Conservation (phyloP, 2,888 invertebrate genomes). For the Diarsia dahlii region DNA sequence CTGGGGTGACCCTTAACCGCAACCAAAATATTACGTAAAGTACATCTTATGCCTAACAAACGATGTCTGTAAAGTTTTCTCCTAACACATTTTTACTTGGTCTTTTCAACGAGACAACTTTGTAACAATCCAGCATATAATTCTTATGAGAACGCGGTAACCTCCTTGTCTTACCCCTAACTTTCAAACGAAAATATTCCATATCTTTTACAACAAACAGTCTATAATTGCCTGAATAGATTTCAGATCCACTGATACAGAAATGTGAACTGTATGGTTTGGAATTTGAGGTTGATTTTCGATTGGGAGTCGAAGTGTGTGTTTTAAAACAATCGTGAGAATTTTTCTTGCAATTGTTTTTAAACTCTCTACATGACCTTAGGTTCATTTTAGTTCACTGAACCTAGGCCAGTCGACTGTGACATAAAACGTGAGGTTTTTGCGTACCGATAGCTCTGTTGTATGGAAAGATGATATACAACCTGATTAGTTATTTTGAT, state of each 20-base stretch:
- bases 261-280: slow-evolving; percentile 40
- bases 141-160: slow-evolving; percentile 71
- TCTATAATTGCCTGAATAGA: slow-evolving; percentile 42
- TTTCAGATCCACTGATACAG: slow-evolving; percentile 17
- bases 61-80: slow-evolving; percentile 56
- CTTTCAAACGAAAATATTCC: slow-evolving; percentile 47
- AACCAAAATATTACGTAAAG: slow-evolving; percentile 7
- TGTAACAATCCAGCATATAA: slow-evolving; percentile 61
- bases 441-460: slow-evolving; percentile 38
- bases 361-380: slow-evolving; percentile 79
- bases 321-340: slow-evolving; percentile 80
- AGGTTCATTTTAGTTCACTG: slow-evolving; percentile 79
- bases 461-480: slow-evolving; percentile 16
- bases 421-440: slow-evolving; percentile 51
- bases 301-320: slow-evolving; percentile 40
- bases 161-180: slow-evolving; percentile 52
- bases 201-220: slow-evolving; percentile 31
- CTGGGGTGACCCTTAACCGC: no score
- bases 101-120: slow-evolving; percentile 55
- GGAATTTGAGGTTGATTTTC: slow-evolving; percentile 27
- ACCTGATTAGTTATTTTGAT: slow-evolving; percentile 23
- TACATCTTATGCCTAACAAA: slow-evolving; percentile 8
- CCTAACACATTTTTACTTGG: slow-evolving; percentile 43
- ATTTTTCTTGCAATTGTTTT: slow-evolving; percentile 81
- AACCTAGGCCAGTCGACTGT: slow-evolving; percentile 67